Percentiles rank a stretch among this genome's conserved stretches.
Conservation (phyloP, 1,140 invertebrate species). For the Bombus waltoni region DNA sequence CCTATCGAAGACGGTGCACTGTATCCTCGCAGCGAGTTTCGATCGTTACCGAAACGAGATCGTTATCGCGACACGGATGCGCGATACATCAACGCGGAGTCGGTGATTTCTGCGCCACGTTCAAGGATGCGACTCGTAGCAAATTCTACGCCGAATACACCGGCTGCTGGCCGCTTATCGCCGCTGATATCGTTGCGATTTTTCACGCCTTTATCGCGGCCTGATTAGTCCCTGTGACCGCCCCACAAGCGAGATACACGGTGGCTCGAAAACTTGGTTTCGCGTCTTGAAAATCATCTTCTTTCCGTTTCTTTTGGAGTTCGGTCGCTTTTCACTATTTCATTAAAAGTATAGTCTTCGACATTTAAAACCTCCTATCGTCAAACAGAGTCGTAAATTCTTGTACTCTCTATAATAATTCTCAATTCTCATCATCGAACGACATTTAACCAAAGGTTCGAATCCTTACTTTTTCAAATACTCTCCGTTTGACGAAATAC, state of each 20-base stretch:
- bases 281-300: background rate
- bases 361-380: no score
- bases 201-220: slow-evolving; percentile 18
- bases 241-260: background rate
- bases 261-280: background rate
- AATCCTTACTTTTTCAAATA: no score
- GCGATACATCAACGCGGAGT: slow-evolving; percentile 73
- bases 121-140: slow-evolving; percentile 58
- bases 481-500: no score
- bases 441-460: no score
- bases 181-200: slow-evolving; percentile 18
- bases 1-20: slow-evolving; percentile 51
- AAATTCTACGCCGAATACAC: slow-evolving; percentile 50
- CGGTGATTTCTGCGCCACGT: slow-evolving; percentile 61
- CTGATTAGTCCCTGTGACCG: slow-evolving; percentile 10
- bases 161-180: slow-evolving; percentile 16
- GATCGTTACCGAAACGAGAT: slow-evolving; percentile 74
- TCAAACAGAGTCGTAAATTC: no score
- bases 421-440: no score
- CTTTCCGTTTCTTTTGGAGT: background rate
- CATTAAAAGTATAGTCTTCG: no score
- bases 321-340: no score
- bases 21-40: slow-evolving; percentile 51
- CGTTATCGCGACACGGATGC: slow-evolving; percentile 77
- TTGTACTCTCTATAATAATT: no score